Evolutionary conservation across 1,140 invertebrate species (phyloP).

Genomic region (Nebria ingens): DNA sequence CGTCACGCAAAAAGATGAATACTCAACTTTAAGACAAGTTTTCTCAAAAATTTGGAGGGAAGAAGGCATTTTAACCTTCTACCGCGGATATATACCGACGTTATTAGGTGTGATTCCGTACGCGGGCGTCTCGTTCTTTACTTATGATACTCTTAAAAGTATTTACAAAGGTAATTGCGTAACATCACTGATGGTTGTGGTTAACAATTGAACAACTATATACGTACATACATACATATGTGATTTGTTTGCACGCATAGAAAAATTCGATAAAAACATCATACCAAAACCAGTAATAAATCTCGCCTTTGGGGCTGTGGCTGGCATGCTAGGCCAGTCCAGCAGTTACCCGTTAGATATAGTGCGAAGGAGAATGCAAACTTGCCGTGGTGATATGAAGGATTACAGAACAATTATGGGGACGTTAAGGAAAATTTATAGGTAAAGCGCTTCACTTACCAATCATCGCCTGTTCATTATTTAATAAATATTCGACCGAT

Average conservation of each 20-base stretch:
- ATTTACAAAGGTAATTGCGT: conserved; percentile 56
- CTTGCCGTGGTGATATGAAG: conserved; percentile 43
- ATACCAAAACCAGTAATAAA: conserved; percentile 48
- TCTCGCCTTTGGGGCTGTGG: conserved; percentile 77
- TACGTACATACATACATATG: too few species aligned
- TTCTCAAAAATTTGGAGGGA: conserved; percentile 70
- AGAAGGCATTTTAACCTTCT: conserved; percentile 73
- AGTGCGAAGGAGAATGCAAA: conserved; percentile 78
- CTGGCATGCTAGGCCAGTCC: conserved; percentile 89
- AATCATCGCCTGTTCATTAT: too few species aligned
- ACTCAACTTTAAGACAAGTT: conserved; percentile 56
- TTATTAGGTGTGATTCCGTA: conserved; percentile 93
- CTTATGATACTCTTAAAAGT: conserved; percentile 89
- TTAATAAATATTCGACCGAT: background rate
- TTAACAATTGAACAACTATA: too few species aligned
- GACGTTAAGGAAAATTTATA: conserved; percentile 53
- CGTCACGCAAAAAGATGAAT: conserved; percentile 72
- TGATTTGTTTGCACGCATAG: conserved; percentile 18
- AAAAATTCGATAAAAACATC: conserved; percentile 22
- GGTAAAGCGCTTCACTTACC: conserved; percentile 36
- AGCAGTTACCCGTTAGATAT: conserved; percentile 94
- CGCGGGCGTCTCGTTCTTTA: conserved; percentile 94
- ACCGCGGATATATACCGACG: conserved; percentile 82
- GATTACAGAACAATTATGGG: conserved; percentile 48
- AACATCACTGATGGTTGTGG: background rate